A percentile compares a stretch with the other conserved stretches of the same genome.
phyloP scores from a whole-genome alignment of 1,140 invertebrate genomes.

The Calliphora vicina region DNA sequence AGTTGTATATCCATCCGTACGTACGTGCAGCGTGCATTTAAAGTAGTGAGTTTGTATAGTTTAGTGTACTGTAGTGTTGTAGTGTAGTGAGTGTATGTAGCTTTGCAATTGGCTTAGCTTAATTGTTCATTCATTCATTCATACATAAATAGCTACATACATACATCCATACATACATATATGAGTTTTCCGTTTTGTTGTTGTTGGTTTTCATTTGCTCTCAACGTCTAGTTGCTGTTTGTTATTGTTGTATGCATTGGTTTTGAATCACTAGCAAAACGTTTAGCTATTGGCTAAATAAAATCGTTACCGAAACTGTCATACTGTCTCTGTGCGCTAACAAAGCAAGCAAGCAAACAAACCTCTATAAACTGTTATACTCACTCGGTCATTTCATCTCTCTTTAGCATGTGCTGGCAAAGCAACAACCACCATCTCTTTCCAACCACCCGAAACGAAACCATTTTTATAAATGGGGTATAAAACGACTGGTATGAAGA shows the following conservation, averaged over 20 bases:
- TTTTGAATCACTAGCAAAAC: neutral
- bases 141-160: no score
- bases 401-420: neutral
- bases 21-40: neutral
- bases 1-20: no score
- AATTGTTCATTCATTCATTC: neutral
- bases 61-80: no score
- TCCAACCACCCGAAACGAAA: neutral
- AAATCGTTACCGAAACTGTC: neutral
- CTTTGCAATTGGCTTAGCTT: constrained; percentile 6
- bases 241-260: neutral
- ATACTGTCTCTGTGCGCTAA: neutral
- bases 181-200: neutral
- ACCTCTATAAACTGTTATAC: neutral
- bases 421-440: neutral
- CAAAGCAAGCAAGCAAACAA: neutral
- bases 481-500: neutral
- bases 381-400: neutral
- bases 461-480: neutral
- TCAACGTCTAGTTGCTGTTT: neutral
- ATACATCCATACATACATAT: neutral
- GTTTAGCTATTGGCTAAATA: constrained; percentile 24
- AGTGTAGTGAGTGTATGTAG: neutral
- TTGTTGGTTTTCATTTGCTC: neutral
- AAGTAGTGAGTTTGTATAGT: neutral